A percentile compares a stretch with the other conserved stretches of the same genome.
phyloP scores from a whole-genome alignment of 2,797 vertebrate genomes.

The Hippoglossus hippoglossus region DNA sequence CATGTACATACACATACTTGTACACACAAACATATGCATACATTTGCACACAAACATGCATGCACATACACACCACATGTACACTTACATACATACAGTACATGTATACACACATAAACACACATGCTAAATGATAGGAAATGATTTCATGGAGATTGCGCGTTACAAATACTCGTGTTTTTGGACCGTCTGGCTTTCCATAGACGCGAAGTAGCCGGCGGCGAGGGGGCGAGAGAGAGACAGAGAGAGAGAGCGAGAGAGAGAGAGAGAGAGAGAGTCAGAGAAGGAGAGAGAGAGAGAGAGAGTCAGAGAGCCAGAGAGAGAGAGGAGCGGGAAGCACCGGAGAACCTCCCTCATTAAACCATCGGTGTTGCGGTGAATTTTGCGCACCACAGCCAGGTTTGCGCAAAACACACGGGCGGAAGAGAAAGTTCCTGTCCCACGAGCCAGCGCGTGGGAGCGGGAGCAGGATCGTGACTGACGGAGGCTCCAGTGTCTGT shows the following conservation, averaged over 20 bases:
- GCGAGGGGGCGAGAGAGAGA: constrained; percentile 36
- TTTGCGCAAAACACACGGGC: constrained; percentile 30
- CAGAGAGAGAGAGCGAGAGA: constrained; percentile 24
- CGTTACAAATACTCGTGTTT: too few relatives aligned
- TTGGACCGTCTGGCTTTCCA: too few relatives aligned
- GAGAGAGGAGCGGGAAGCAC: constrained; percentile 15
- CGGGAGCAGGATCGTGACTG: constrained; percentile 78
- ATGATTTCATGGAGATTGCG: too few relatives aligned
- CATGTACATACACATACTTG: too few relatives aligned
- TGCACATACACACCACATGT: too few relatives aligned
- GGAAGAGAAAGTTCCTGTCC: constrained; percentile 74
- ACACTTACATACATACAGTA: too few relatives aligned
- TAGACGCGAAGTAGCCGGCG: constrained; percentile 63
- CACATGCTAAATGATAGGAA: too few relatives aligned
- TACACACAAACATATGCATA: too few relatives aligned
- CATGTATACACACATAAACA: too few relatives aligned
- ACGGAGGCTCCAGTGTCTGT: constrained; percentile 78
- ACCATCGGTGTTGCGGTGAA: neutral
- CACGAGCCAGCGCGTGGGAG: constrained; percentile 77
- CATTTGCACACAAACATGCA: too few relatives aligned
- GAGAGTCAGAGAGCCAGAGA: constrained; percentile 28
- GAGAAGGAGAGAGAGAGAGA: constrained; percentile 14
- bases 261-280: neutral
- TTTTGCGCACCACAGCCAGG: constrained; percentile 14
- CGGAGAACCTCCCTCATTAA: neutral